A percentile compares a stretch with the other conserved stretches of the same genome.
Evolutionary conservation across 2,113 vertebrate species (phyloP).

Genomic region (Poecilia latipinna): DNA sequence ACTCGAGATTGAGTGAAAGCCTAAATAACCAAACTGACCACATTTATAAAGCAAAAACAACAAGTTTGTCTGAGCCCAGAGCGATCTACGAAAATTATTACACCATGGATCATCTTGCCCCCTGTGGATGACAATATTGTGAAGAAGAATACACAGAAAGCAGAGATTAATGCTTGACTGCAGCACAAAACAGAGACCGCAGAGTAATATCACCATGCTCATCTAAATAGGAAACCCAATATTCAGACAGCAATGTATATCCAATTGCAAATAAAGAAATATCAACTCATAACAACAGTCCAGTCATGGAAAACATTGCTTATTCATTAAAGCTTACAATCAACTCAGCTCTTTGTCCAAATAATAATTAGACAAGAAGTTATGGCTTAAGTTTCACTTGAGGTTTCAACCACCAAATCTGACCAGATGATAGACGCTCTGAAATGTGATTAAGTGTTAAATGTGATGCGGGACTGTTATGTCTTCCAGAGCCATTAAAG

Average conservation of each 20-base stretch:
- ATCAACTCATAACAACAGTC: background rate
- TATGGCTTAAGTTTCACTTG: background rate
- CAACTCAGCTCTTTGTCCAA: background rate
- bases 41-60: constrained; percentile 13
- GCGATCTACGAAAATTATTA: constrained; percentile 34
- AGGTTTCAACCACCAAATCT: background rate
- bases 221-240: constrained; percentile 22
- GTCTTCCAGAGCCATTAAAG: background rate
- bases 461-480: background rate
- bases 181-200: constrained; percentile 45
- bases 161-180: constrained; percentile 58
- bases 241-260: constrained; percentile 6
- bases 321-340: background rate
- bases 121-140: constrained; percentile 25
- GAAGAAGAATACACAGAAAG: constrained; percentile 7
- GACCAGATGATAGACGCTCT: background rate
- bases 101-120: constrained; percentile 37
- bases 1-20: background rate
- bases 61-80: constrained; percentile 11
- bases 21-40: background rate
- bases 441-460: background rate
- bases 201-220: constrained; percentile 25
- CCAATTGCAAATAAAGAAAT: background rate
- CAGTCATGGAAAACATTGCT: background rate
- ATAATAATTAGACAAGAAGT: background rate